Conservation (phyloP, 2,113 vertebrate species). For the Rhynchopsitta pachyrhyncha region DNA sequence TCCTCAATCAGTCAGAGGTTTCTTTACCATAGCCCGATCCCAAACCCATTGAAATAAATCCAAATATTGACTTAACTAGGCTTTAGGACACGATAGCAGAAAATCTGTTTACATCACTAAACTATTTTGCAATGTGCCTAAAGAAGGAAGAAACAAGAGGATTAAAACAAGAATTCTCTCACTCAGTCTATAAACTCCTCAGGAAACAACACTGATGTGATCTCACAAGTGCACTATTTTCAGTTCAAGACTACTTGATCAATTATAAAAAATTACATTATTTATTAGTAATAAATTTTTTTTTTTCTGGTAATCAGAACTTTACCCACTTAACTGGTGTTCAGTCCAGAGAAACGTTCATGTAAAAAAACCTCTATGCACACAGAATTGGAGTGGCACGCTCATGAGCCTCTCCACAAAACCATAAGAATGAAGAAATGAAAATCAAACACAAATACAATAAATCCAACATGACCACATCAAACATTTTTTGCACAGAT, state of each 20-base stretch:
- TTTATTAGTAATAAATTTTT: background rate
- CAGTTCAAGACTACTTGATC: background rate
- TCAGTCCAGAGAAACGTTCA: background rate
- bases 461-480: background rate
- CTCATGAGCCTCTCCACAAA: background rate
- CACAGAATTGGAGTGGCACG: background rate
- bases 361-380: background rate
- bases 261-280: background rate
- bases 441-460: background rate
- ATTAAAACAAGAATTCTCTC: background rate
- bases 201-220: background rate
- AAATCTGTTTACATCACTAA: background rate
- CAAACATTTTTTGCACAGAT: background rate
- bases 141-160: background rate
- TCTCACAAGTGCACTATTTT: background rate
- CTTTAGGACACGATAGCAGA: background rate
- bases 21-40: background rate
- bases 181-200: background rate
- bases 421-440: background rate
- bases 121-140: background rate
- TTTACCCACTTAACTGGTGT: background rate
- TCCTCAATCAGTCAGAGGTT: background rate
- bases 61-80: background rate
- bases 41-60: background rate
- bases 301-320: background rate